These are phyloP conservation scores for Apotomis capreana DNA, from an alignment of 2,888 invertebrate genomes.

Conservation along the genomic window DNA sequence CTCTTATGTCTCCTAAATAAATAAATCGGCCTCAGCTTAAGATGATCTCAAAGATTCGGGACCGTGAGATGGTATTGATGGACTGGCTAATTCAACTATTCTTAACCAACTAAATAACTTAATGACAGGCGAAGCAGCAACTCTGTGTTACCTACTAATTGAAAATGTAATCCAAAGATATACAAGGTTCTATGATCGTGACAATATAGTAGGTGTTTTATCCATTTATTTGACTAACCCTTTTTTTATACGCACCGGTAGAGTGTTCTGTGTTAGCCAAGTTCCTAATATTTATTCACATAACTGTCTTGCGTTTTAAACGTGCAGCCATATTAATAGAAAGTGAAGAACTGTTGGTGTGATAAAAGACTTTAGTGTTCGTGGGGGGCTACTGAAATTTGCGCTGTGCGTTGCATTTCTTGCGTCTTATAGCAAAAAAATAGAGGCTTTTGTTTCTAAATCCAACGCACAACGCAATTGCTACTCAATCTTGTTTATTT, in stretches of 20 bases:
- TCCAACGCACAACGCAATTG: constrained; percentile 31
- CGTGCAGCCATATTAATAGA: not conserved
- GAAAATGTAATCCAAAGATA: too few species aligned
- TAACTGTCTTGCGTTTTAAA: constrained; percentile 17
- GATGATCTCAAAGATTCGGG: too few species aligned
- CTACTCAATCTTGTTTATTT: not conserved
- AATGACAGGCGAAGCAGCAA: too few species aligned
- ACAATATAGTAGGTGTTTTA: too few species aligned
- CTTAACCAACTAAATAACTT: too few species aligned
- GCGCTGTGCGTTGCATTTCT: constrained; percentile 35
- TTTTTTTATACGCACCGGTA: not conserved
- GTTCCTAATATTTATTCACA: not conserved
- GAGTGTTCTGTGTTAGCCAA: not conserved
- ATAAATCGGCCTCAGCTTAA: too few species aligned
- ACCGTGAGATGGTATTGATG: too few species aligned
- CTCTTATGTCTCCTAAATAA: too few species aligned
- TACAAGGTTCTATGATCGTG: too few species aligned
- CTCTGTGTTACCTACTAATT: too few species aligned
- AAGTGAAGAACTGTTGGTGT: constrained; percentile 15
- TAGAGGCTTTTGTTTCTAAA: not conserved
- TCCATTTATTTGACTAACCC: not conserved
- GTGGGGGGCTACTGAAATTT: not conserved
- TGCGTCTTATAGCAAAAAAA: not conserved
- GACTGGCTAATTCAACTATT: too few species aligned
- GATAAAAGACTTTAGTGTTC: constrained; percentile 9